Evolutionary conservation across 2,888 invertebrate species (phyloP), one percentile per base, ranked within the genome.

Genomic region (Isoperla grammatica): DNA sequence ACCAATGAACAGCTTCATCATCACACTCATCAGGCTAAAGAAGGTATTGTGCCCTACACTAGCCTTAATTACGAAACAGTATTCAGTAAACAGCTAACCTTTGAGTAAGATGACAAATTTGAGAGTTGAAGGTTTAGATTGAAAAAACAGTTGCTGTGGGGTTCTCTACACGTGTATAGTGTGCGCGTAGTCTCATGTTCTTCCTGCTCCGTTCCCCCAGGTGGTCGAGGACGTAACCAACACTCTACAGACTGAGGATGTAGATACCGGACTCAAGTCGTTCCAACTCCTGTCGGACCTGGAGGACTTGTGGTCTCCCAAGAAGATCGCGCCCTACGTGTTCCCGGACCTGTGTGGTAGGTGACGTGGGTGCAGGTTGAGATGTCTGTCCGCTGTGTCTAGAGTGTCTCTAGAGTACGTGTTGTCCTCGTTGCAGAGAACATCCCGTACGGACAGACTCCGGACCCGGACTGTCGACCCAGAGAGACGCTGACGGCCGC

Each of bases 221-320:
- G 81, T 72, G 76, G 75, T 70, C 67, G 79, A 76, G 53, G 81
- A 81, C 64, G 72, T 66, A 11, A 66, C 62, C 50, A 58, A 56
- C 29, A 66, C 63, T 49, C 61, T 67, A 20, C 65, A 64, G 29
- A 40, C 66, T 15, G 69, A 68, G 45, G 69, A 69, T 45, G 22
- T 54, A 6, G 69, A 69, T 22, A 56, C 43, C 2, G 43, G 59
- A 57, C 15, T 63, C 59, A 59, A 49, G 49, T 15, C 46, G 9
- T 39, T 37, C n/a, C 48, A 53, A 17, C 39, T 49, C 19, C 19
- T 17, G 12, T 35, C 64, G 59, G 66, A 57, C 61, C 61, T 40
- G 64, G 63, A 83, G 59, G 86, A 88, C 68, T 74, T 88, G 1
- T 88, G 88, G 88, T 81, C 84, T 55, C 84, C 87, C 0, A 85